These are phyloP conservation scores for Pseudochirops cupreus DNA, from an alignment of 2,797 vertebrate genomes.

Conservation along the genomic window DNA sequence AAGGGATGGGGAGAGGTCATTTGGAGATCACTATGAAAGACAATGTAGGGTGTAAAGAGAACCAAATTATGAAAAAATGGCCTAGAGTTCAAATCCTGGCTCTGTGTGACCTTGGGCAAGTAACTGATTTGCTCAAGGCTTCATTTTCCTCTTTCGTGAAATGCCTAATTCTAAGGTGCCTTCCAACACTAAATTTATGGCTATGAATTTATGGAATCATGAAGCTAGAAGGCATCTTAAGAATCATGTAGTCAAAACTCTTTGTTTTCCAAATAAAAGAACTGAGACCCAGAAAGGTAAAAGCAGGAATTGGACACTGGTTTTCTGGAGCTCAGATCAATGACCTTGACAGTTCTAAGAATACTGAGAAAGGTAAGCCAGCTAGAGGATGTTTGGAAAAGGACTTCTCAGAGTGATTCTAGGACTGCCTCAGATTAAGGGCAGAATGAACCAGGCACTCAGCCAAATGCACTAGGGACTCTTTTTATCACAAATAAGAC, in stretches of 20 bases:
- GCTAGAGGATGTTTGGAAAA: conserved; percentile 27
- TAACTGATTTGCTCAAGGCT: background rate
- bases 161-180: background rate
- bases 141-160: background rate
- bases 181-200: background rate
- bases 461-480: background rate
- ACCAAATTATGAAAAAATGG: background rate
- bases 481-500: conserved; percentile 14
- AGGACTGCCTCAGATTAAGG: background rate
- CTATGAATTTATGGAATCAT: background rate
- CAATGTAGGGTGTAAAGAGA: background rate
- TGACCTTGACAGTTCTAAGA: background rate
- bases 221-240: background rate
- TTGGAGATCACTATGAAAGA: background rate
- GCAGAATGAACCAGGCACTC: conserved; percentile 3
- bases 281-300: background rate
- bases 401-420: background rate
- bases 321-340: background rate
- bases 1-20: background rate
- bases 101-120: background rate
- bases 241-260: background rate
- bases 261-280: background rate
- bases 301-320: background rate
- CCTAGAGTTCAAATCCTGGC: background rate
- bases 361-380: conserved; percentile 1